Base-by-base conservation (phyloP, 1,140 invertebrate genomes). In the Dreissena rostriformis region DNA sequence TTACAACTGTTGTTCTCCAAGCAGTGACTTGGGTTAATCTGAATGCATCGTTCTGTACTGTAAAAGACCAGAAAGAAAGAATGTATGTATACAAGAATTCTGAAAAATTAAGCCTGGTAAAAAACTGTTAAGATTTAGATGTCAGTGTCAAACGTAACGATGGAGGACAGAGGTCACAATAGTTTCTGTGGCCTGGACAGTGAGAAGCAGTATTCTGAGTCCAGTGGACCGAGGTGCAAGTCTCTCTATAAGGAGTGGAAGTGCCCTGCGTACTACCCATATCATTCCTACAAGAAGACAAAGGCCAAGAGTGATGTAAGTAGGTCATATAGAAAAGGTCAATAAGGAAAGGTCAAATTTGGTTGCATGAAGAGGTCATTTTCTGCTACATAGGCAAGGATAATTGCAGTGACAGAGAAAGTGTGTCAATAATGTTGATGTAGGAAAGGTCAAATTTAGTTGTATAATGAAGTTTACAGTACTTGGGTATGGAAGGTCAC, bases 161-260 rank as follows among this genome's bases (percentile, higher is more conserved):
- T 79, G 77, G 77, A 79, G n/a, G 67, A 79, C 12, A 26, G 49
- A n/a, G 77, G 77, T 28, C 77, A 79, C 61, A 70, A 53, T 28
- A 79, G 77, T 57, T 79, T 66, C 29, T 66, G 68, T 67, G 79
- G 66, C 24, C n/a, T 12, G 14, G 63, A n/a, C 6, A 55, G 52
- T 1, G 39, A 53, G 0, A 65, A 61, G 14, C 22, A 39, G 22
- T 53, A 29, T 24, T 70, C 77, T 24, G 49, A 53, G 39, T 24
- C 29, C 17, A 24, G 68, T 53, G 49, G n/a, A 7, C 29, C 29
- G 28, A 52, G 79, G 26, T 82, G 79, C 57, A 72, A 82, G 28
- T 82, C 79, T 49, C 57, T 82, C 11, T 82, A 82, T 49, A 74
- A 55, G 26, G 71, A 82, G 68, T 82, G 79, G 79, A 73, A 82